phyloP scores from a whole-genome alignment of 2,113 vertebrate species.

The Ramphastos sulfuratus region DNA sequence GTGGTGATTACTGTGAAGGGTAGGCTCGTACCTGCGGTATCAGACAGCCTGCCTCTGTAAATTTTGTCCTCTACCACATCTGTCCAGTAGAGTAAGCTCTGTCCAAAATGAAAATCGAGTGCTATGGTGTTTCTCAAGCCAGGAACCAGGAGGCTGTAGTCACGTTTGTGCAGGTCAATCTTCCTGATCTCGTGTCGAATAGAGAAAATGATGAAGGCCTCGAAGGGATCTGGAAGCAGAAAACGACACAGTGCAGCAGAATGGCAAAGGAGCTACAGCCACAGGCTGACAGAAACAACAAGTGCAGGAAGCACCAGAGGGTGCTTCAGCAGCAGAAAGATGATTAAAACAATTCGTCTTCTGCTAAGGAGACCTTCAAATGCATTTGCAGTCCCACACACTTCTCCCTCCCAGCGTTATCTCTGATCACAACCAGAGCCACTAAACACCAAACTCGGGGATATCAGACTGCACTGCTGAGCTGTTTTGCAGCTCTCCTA shows the following conservation, averaged over 20 bases:
- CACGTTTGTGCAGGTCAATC: conserved; percentile 96
- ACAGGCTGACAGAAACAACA: neutral
- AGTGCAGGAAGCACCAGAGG: neutral
- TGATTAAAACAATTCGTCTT: conserved; percentile 28
- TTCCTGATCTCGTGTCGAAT: conserved; percentile 98
- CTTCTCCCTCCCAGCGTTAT: neutral
- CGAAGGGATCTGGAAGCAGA: conserved; percentile 90
- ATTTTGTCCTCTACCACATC: conserved; percentile 99
- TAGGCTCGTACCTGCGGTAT: conserved; percentile 85
- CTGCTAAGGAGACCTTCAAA: neutral
- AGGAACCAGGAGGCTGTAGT: conserved; percentile 96
- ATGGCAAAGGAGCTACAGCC: neutral
- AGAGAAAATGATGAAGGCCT: conserved; percentile 98
- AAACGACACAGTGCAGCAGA: conserved; percentile 33
- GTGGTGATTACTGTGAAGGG: neutral
- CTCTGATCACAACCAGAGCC: neutral
- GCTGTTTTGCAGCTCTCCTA: neutral
- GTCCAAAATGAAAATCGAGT: conserved; percentile 96
- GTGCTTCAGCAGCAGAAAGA: neutral
- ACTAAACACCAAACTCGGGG: neutral
- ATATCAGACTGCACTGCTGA: neutral
- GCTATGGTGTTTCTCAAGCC: conserved; percentile 97
- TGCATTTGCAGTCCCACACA: neutral
- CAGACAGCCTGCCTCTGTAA: conserved; percentile 94
- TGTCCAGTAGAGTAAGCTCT: conserved; percentile 97